Percentiles rank a stretch among this genome's conserved stretches.
Conservation (phyloP, 2,888 invertebrate genomes). For the Xestia ashworthii region DNA sequence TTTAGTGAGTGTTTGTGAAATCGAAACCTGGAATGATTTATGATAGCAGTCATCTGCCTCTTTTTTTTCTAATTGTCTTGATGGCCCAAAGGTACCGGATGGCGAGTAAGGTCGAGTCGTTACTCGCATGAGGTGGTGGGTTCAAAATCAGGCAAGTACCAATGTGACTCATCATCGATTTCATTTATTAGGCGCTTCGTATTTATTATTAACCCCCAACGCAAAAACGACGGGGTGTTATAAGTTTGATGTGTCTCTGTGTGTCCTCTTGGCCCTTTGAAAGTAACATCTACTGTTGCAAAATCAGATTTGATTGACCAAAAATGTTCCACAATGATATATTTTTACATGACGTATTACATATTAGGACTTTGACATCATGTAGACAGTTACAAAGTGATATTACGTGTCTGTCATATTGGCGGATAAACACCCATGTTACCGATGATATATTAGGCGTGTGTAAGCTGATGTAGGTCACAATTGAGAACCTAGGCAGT, state of each 20-base stretch:
- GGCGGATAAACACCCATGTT: background rate
- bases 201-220: too few relatives aligned
- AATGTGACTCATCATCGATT: too few relatives aligned
- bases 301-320: background rate
- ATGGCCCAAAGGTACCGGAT: too few relatives aligned
- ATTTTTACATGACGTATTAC: background rate
- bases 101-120: too few relatives aligned
- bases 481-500: background rate
- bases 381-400: background rate
- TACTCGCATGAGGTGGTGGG: too few relatives aligned
- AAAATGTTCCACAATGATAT: background rate
- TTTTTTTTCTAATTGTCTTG: too few relatives aligned
- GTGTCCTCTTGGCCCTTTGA: too few relatives aligned
- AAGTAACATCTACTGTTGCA: background rate
- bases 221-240: too few relatives aligned
- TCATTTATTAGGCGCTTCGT: too few relatives aligned
- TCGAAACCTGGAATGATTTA: background rate
- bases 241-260: too few relatives aligned
- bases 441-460: constrained; percentile 13
- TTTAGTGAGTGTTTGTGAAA: background rate
- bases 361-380: background rate
- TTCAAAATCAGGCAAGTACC: too few relatives aligned
- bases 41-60: background rate
- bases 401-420: constrained; percentile 10
- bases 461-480: constrained; percentile 7